Conservation (phyloP, 1,140 invertebrate genomes). For the Drosophila bocki region DNA sequence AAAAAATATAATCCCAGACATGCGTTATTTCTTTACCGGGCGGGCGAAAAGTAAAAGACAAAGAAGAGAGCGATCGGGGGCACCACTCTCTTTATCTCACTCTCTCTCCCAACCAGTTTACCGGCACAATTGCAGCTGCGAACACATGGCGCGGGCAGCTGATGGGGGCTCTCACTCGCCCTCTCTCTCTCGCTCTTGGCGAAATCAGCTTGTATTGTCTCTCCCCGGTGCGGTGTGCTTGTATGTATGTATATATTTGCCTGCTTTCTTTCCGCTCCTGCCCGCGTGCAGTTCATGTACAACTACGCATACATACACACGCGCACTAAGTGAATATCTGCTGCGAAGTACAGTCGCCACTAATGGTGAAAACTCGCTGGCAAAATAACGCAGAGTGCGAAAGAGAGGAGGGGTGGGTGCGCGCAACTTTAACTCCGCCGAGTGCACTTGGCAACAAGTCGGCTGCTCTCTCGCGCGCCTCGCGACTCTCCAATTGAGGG, state of each 20-base stretch:
- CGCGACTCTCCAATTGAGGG: conserved; percentile 69
- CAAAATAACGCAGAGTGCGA: conserved; percentile 26
- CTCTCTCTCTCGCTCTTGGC: conserved; percentile 27
- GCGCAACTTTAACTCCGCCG: conserved; percentile 64
- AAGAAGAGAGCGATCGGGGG: conserved; percentile 15
- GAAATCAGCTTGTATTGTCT: conserved; percentile 62
- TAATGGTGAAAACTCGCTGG: conserved; percentile 75
- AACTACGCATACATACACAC: conserved; percentile 29
- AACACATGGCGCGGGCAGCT: conserved; percentile 63
- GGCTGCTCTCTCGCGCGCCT: conserved; percentile 5
- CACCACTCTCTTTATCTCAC: conserved; percentile 12
- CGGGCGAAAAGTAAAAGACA: background rate
- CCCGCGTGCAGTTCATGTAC: conserved; percentile 51
- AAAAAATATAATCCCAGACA: conserved; percentile 68
- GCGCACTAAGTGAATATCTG: conserved; percentile 40
- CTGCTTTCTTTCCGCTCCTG: conserved; percentile 65
- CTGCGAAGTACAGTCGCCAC: conserved; percentile 71
- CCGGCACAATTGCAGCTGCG: conserved; percentile 53
- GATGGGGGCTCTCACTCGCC: conserved; percentile 35
- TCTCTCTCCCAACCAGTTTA: conserved; percentile 49
- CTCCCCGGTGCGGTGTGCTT: conserved; percentile 11
- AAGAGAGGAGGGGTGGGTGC: conserved; percentile 9
- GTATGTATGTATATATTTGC: conserved; percentile 18
- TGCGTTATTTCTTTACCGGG: conserved; percentile 35
- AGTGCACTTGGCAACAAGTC: conserved; percentile 80